Conservation (phyloP, 2,113 vertebrate species). For the Gila orcuttii region DNA sequence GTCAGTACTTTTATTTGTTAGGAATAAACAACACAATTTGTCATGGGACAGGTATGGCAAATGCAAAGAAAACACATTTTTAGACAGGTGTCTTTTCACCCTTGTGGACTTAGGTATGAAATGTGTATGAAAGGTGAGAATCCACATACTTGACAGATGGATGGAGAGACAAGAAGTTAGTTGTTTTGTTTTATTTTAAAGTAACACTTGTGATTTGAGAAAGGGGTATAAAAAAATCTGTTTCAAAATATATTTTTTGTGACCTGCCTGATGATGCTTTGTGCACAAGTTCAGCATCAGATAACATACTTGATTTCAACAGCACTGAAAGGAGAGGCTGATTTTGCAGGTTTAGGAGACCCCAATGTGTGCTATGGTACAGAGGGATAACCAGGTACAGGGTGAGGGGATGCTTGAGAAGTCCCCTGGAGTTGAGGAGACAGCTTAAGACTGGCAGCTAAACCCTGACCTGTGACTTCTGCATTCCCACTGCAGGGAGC, state of each 20-base stretch:
- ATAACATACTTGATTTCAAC: neutral
- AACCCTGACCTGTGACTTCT: slow-evolving; percentile 62
- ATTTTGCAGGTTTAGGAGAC: slow-evolving; percentile 32
- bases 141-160: neutral
- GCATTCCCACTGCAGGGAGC: slow-evolving; percentile 37
- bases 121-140: slow-evolving; percentile 1
- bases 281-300: neutral
- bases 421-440: slow-evolving; percentile 55
- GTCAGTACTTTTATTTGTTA: slow-evolving; percentile 3
- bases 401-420: slow-evolving; percentile 4
- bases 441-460: slow-evolving; percentile 74
- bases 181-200: slow-evolving; percentile 1
- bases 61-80: neutral
- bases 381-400: slow-evolving; percentile 45
- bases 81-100: neutral
- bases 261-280: slow-evolving; percentile 4
- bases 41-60: slow-evolving; percentile 8
- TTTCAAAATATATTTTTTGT: slow-evolving; percentile 1
- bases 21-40: neutral
- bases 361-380: neutral
- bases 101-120: neutral
- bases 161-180: neutral
- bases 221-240: no score
- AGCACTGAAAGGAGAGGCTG: neutral
- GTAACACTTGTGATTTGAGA: neutral